Evolutionary conservation across 2,797 vertebrate species (phyloP), one percentile per base, ranked within the genome.

Genomic region (Rhynchonycteris naso): DNA sequence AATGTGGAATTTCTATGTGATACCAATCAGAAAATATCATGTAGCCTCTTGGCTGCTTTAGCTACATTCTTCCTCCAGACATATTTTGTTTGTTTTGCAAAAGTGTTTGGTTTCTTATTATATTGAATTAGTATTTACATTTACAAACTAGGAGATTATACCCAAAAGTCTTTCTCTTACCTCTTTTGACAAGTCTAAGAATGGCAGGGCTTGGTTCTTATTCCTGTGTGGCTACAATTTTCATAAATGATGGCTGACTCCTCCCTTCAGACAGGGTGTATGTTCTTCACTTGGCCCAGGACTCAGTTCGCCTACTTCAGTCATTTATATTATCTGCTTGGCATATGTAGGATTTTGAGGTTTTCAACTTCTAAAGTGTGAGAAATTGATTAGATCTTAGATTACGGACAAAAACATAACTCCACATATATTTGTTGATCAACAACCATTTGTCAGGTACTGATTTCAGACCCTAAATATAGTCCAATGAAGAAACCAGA

Each of bases 111-210:
- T 38, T 59, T 87, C 28, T 84, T 90, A 58, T 87, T 88, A 10
- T 93, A 22, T 58, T 90, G 50, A 90, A 85, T 87, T 68, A 74
- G 28, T 47, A 79, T 30, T 74, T 59, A 13, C 9, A 69, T 92
- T 82, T 76, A 59, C 0, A 92, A 19, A 90, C 19, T 69, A 92
- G 74, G 47, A 84, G 43, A 79, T 86, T 85, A 58, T 92, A 88
- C 15, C 21, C 35, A 14, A 35, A 54, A 79, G 12, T 35, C 19
- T 30, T 81, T 72, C 84, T 84, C 4, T 30, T 80, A 15, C 28
- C 35, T n/a, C n/a, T 92, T 95, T 88, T 50, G 54, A 82, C 75
- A 86, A 88, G 21, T 61, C 24, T 79, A 8, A 86, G 92, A 94
- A 63, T 88, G 30, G 33, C 58, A 84, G 69, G 21, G 12, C 19